Percentiles rank a stretch among this genome's conserved stretches.
Evolutionary conservation across 2,113 vertebrate species (phyloP).

Genomic region (Tenrec ecaudatus): DNA sequence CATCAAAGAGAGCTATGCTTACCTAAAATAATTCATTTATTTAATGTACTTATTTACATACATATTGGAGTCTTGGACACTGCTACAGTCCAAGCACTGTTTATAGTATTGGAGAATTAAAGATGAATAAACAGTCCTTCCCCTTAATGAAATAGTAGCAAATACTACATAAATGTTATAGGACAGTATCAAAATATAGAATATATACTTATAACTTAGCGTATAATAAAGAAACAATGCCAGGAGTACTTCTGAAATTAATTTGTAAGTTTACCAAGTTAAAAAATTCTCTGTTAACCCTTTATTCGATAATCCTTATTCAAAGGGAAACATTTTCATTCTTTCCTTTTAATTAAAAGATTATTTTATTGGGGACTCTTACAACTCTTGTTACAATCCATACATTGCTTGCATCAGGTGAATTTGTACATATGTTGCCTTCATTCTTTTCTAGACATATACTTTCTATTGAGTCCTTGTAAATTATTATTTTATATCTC

Average conservation of each 20-base stretch:
- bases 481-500: no score
- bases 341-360: no score
- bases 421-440: no score
- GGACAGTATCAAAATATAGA: constrained; percentile 1
- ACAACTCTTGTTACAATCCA: no score
- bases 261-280: background rate
- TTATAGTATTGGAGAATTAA: background rate
- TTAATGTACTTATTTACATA: constrained; percentile 29
- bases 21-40: background rate
- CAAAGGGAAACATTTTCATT: background rate
- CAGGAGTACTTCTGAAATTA: background rate
- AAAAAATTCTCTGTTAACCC: constrained; percentile 26
- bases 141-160: background rate
- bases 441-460: no score
- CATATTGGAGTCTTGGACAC: background rate
- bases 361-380: no score
- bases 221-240: constrained; percentile 8
- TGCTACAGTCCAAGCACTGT: background rate
- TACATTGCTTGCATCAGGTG: no score
- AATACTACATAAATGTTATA: background rate
- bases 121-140: background rate
- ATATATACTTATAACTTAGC: background rate
- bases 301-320: background rate
- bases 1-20: background rate
- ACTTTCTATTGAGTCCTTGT: no score